Percentiles rank a stretch among this genome's conserved stretches.
phyloP scores from a whole-genome alignment of 2,797 vertebrate species.

The Diglossa cyanea region DNA sequence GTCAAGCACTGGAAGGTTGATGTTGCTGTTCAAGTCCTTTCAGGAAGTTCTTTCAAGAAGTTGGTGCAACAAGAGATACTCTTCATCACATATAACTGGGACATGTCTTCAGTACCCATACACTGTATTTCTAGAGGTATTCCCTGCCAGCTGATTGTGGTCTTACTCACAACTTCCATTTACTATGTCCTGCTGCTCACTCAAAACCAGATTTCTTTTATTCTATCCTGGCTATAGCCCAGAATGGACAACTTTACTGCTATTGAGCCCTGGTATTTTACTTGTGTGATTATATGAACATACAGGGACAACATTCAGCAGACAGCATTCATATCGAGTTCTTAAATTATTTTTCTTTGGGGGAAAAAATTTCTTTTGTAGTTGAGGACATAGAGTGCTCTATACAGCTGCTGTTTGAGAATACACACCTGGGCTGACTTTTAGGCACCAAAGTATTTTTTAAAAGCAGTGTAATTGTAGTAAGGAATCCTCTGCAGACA shows the following conservation, averaged over 20 bases:
- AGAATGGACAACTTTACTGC: not conserved
- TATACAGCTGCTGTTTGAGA: not conserved
- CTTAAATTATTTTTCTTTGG: not conserved
- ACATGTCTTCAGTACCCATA: accelerated
- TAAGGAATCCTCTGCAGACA: not conserved
- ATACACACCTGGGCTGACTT: not conserved
- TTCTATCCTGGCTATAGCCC: not conserved
- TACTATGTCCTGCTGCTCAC: not conserved
- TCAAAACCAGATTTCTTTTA: not conserved
- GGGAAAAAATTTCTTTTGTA: not conserved
- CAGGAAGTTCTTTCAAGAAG: not conserved
- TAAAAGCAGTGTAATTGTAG: not conserved
- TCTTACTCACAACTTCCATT: not conserved
- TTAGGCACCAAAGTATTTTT: not conserved
- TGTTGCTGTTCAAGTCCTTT: not conserved
- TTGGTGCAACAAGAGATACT: not conserved
- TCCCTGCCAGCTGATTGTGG: not conserved
- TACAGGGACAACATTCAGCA: not conserved
- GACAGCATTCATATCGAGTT: not conserved
- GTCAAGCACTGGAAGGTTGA: not conserved
- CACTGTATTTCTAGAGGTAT: not conserved
- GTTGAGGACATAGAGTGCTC: not conserved
- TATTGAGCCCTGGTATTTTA: not conserved
- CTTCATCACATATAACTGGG: not conserved
- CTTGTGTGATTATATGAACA: not conserved